Conservation (phyloP, 1,140 invertebrate genomes). For the Thaumatotibia leucotreta region DNA sequence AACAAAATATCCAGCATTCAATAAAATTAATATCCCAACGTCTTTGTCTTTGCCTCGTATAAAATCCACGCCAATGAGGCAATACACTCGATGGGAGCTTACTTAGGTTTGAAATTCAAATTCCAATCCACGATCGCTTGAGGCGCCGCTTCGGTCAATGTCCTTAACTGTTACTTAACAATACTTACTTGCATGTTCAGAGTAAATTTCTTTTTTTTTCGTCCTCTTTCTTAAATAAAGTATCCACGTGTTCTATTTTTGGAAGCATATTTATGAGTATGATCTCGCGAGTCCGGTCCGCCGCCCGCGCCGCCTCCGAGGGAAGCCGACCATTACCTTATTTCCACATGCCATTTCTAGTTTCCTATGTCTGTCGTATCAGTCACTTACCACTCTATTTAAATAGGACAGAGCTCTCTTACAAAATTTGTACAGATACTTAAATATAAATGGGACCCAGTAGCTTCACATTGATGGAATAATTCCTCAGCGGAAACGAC, state of each 20-base stretch:
- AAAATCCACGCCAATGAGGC: too few species aligned
- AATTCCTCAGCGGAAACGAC: too few species aligned
- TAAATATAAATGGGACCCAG: too few species aligned
- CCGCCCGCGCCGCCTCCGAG: constrained; percentile 37
- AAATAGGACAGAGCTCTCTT: not conserved
- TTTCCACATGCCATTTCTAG: constrained; percentile 45
- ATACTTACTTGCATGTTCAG: not conserved
- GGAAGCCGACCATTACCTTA: constrained; percentile 62
- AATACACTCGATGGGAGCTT: not conserved
- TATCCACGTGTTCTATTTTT: not conserved
- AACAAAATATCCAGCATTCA: not conserved
- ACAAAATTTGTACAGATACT: too few species aligned
- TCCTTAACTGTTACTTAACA: not conserved
- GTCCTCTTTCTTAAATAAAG: too few species aligned
- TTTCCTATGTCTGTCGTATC: not conserved
- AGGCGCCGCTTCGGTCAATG: not conserved
- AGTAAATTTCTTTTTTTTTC: not conserved
- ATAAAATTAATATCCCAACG: constrained; percentile 8
- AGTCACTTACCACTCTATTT: not conserved
- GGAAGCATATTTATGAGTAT: not conserved
- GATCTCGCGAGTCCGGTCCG: constrained; percentile 16
- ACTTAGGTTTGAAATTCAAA: not conserved
- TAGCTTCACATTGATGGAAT: too few species aligned
- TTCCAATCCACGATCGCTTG: not conserved
- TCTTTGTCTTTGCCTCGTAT: not conserved